Percentiles rank a stretch among this genome's conserved stretches.
Evolutionary conservation across 2,113 vertebrate species (phyloP).

Genomic region (Rhinopithecus roxellana): DNA sequence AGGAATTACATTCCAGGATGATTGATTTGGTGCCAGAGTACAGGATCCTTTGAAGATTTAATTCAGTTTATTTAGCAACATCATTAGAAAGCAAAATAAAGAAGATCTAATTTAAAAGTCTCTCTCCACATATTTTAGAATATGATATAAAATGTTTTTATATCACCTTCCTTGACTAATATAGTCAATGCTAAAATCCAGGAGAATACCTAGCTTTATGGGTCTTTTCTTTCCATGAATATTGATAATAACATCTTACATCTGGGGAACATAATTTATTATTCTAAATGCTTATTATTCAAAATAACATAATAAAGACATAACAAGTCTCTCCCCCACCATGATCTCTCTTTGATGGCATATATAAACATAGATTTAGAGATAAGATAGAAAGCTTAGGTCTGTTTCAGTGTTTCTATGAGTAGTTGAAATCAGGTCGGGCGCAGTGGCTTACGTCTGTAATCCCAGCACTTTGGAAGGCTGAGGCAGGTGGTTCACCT

Average conservation of each 20-base stretch:
- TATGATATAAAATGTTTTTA: constrained; percentile 1
- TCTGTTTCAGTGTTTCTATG: neutral
- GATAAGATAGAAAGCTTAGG: neutral
- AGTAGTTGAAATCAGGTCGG: neutral
- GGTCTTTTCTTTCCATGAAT: constrained; percentile 18
- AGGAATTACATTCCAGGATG: constrained; percentile 20
- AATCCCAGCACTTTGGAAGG: too few relatives aligned
- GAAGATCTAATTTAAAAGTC: constrained; percentile 22
- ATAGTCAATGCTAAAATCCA: neutral
- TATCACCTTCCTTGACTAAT: constrained; percentile 17
- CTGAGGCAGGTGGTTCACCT: too few relatives aligned
- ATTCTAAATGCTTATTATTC: neutral
- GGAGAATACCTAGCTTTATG: neutral
- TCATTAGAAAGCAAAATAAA: constrained; percentile 45
- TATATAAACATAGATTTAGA: neutral
- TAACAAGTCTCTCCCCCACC: neutral
- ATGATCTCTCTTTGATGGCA: neutral
- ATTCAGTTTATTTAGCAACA: constrained; percentile 17
- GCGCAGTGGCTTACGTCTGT: too few relatives aligned
- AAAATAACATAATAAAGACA: neutral
- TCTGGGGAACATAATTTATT: constrained; percentile 9
- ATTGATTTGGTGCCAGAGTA: neutral
- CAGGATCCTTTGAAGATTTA: constrained; percentile 18
- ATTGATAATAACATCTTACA: neutral
- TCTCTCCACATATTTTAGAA: constrained; percentile 30